Conservation (phyloP, 2,113 vertebrate genomes). For the Campylomormyrus numenius region DNA sequence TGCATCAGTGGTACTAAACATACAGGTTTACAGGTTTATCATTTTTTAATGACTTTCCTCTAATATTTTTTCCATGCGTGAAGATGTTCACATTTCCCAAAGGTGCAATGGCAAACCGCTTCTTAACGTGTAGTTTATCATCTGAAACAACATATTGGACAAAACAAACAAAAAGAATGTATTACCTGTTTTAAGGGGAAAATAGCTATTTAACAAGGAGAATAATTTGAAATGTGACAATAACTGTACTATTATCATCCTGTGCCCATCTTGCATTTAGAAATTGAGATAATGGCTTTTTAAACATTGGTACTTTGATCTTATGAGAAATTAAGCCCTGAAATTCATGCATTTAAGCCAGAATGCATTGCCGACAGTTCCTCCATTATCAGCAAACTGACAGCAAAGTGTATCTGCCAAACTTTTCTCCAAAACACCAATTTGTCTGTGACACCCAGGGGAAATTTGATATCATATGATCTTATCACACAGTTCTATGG, state of each 20-base stretch:
- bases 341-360: neutral
- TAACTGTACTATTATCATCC: neutral
- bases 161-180: neutral
- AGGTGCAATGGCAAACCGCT: neutral
- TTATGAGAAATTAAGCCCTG: neutral
- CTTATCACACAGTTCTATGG: neutral
- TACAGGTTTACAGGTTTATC: neutral
- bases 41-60: neutral
- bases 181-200: neutral
- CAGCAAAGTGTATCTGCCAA: neutral
- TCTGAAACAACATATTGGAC: neutral
- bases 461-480: slow-evolving; percentile 11
- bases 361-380: neutral
- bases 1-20: neutral
- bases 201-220: neutral
- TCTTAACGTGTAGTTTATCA: neutral
- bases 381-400: neutral
- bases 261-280: neutral
- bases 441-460: neutral
- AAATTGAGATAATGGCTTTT: neutral
- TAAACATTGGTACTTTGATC: neutral
- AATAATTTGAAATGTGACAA: neutral
- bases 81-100: neutral
- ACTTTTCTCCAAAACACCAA: neutral
- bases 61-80: neutral